Evolutionary conservation across 1,140 invertebrate genomes (phyloP).

Genomic region (Camponotus floridanus): DNA sequence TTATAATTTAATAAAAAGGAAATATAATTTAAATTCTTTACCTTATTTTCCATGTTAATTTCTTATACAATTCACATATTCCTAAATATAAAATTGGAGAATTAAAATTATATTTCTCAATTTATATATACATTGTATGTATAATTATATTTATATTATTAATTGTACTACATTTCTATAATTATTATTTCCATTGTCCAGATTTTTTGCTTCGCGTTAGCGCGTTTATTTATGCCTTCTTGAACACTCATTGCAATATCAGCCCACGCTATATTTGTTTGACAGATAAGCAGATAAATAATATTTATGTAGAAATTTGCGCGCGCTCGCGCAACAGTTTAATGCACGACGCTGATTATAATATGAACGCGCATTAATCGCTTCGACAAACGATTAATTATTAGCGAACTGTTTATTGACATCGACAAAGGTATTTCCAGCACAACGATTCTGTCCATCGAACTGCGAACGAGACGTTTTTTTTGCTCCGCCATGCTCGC

Average conservation of each 20-base stretch:
- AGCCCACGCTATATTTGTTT: conserved; percentile 16
- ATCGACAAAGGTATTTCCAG: conserved; percentile 63
- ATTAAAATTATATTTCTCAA: conserved; percentile 15
- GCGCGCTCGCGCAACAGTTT: conserved; percentile 45
- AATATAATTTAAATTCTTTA: background rate
- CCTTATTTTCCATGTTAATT: background rate
- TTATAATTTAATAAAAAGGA: background rate
- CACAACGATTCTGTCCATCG: conserved; percentile 61
- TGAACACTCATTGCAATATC: conserved; percentile 28
- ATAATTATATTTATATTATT: background rate
- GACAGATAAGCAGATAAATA: conserved; percentile 49
- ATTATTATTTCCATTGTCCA: background rate
- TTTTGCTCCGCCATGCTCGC: conserved; percentile 18
- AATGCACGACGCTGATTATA: conserved; percentile 53
- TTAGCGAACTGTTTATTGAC: conserved; percentile 63
- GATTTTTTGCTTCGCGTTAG: conserved; percentile 1
- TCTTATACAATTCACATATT: background rate
- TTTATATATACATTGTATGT: background rate
- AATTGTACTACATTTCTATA: background rate
- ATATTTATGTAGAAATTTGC: conserved; percentile 52
- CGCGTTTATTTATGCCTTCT: conserved; percentile 32
- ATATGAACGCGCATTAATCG: conserved; percentile 54
- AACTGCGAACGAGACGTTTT: conserved; percentile 59
- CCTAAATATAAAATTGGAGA: background rate
- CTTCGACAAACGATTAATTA: conserved; percentile 59